Percentiles rank a stretch among this genome's conserved stretches.
phyloP scores from a whole-genome alignment of 2,113 vertebrate genomes.

The Onychostoma macrolepis region DNA sequence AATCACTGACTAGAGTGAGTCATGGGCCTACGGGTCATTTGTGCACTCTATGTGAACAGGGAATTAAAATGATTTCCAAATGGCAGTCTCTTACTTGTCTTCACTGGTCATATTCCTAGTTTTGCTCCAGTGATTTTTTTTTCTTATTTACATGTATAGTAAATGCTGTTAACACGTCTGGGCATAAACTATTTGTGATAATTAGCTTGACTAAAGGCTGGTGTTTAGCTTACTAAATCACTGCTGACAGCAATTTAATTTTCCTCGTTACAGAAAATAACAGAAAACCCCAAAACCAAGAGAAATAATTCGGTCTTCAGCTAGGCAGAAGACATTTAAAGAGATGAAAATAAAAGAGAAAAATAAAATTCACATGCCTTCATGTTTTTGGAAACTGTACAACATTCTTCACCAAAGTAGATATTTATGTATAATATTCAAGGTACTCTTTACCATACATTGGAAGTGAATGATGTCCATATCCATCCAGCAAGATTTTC shows the following conservation, averaged over 20 bases:
- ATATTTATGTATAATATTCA: neutral
- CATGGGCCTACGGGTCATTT: slow-evolving; percentile 35
- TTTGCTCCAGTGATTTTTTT: neutral
- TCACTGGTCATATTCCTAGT: neutral
- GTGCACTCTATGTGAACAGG: slow-evolving; percentile 26
- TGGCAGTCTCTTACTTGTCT: neutral
- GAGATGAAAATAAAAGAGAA: too few relatives aligned
- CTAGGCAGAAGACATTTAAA: neutral
- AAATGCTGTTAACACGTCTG: neutral
- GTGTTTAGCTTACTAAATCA: slow-evolving; percentile 29
- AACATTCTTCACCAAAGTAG: neutral
- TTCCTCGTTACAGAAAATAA: neutral
- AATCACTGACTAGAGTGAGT: slow-evolving; percentile 3
- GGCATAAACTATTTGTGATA: slow-evolving; percentile 1
- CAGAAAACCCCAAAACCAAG: neutral
- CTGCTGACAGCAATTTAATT: slow-evolving; percentile 20
- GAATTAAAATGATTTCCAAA: slow-evolving; percentile 29
- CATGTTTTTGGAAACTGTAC: neutral
- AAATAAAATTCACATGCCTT: neutral
- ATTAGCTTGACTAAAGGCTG: slow-evolving; percentile 31
- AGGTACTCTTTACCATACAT: neutral
- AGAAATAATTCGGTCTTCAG: neutral
- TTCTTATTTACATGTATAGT: neutral
- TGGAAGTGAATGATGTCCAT: too few relatives aligned
- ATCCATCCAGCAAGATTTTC: too few relatives aligned